Evolutionary conservation across 2,888 invertebrate species (phyloP).

Genomic region (Deilephila elpenor): DNA sequence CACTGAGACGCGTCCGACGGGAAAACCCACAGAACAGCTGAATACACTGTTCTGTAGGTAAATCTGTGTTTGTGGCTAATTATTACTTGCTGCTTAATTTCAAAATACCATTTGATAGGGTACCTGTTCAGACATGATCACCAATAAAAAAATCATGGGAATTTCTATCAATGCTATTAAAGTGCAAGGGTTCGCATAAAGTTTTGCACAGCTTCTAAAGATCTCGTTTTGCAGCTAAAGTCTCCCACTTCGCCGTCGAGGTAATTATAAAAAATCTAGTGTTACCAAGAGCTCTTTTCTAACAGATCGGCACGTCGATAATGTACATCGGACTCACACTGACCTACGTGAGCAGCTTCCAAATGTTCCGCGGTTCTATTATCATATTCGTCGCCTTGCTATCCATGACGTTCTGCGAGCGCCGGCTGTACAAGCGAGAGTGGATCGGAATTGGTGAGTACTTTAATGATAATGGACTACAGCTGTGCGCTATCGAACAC

Average conservation of each 20-base stretch:
- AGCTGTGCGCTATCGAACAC: background rate
- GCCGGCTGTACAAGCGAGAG: constrained; percentile 86
- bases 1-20: too few relatives aligned
- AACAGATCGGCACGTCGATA: constrained; percentile 90
- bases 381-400: constrained; percentile 95
- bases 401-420: constrained; percentile 91
- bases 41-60: too few relatives aligned
- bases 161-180: background rate
- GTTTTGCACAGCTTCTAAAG: background rate
- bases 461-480: background rate
- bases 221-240: background rate
- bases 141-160: background rate
- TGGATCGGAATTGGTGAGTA: constrained; percentile 89
- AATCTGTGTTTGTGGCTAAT: too few relatives aligned
- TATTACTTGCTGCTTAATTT: too few relatives aligned
- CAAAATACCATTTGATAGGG: too few relatives aligned
- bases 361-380: constrained; percentile 96
- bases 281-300: background rate
- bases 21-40: too few relatives aligned
- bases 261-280: background rate
- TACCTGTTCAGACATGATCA: too few relatives aligned
- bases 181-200: background rate
- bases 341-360: constrained; percentile 97
- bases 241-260: background rate
- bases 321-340: constrained; percentile 96